Evolutionary conservation across 2,113 vertebrate species (phyloP), one percentile per base, ranked within the genome.

Genomic region (Formicarius rufipectus): DNA sequence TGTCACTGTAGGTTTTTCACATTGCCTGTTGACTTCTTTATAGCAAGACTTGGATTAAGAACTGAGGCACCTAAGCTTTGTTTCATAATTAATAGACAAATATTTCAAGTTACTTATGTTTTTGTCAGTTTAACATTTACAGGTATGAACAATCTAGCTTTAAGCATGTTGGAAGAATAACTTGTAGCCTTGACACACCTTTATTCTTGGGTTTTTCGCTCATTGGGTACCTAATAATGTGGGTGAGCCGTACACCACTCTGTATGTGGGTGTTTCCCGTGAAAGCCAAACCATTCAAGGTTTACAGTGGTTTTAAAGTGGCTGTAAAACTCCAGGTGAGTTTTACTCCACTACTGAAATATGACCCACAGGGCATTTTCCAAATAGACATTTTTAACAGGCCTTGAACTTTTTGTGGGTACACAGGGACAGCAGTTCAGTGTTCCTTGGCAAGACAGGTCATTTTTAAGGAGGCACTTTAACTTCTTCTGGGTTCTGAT

Each of bases 211-310:
- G 50, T 90, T 84, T 71, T 64, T 19, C 0, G 2, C 35, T 82
- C 21, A 2, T 20, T 58, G 60, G 28, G 4, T 42, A 19, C 19
- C 8, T 90, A 6, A 31, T 22, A n/a, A 1, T 52, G 10, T 44
- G 30, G 40, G n/a, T 74, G 27, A 88, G 44, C 31, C 22, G 3
- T 49, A 12, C 9, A 28, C 58, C 4, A 1, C 14, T 24, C 6
- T 56, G 1, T 44, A 4, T 5, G 6, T 24, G 13, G 22, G 3
- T 2, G 1, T 55, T 87, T 30, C 25, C 15, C 33, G 8, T 64
- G 37, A 47, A 69, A 62, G 39, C 39, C 42, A 71, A 80, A 37
- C 15, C 0, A 0, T 69, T 75, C 53, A 42, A 47, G 21, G 15
- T 67, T 72, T 45, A 39, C 12, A 21, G 58, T 58, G 42, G 20